Conservation (phyloP, 2,888 invertebrate genomes). For the Phymatocera aterrima region DNA sequence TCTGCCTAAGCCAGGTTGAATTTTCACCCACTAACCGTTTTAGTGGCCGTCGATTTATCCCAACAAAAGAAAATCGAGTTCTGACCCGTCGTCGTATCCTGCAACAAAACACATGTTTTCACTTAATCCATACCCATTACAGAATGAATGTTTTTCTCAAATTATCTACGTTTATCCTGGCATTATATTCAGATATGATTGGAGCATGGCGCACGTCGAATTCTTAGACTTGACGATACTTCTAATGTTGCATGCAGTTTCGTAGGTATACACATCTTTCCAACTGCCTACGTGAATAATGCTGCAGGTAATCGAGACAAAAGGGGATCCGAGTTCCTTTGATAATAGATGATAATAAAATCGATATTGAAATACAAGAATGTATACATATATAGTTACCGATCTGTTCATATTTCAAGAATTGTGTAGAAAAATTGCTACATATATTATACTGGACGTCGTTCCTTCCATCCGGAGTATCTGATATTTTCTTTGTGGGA, state of each 20-base stretch:
- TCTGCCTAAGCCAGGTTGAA: constrained; percentile 25
- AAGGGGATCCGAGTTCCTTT: no score
- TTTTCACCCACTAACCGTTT: constrained; percentile 20
- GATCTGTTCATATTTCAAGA: constrained; percentile 12
- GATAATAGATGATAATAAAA: not conserved
- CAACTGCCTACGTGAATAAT: not conserved
- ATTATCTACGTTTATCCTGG: not conserved
- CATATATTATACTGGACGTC: not conserved
- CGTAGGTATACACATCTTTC: not conserved
- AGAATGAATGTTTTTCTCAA: not conserved
- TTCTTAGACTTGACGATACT: no score
- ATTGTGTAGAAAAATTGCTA: constrained; percentile 25
- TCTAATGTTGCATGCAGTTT: not conserved
- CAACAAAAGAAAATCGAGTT: not conserved
- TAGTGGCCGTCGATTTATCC: not conserved
- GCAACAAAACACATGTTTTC: not conserved
- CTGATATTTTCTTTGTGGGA: constrained; percentile 21
- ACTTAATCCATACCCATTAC: not conserved
- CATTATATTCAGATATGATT: no score
- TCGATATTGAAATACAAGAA: not conserved
- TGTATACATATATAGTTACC: not conserved
- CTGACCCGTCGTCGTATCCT: not conserved
- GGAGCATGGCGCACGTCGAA: no score
- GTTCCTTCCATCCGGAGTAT: constrained; percentile 16
- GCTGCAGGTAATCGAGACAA: no score